Base-by-base conservation (phyloP, 2,888 invertebrate species). In the Cephus pulcher region DNA sequence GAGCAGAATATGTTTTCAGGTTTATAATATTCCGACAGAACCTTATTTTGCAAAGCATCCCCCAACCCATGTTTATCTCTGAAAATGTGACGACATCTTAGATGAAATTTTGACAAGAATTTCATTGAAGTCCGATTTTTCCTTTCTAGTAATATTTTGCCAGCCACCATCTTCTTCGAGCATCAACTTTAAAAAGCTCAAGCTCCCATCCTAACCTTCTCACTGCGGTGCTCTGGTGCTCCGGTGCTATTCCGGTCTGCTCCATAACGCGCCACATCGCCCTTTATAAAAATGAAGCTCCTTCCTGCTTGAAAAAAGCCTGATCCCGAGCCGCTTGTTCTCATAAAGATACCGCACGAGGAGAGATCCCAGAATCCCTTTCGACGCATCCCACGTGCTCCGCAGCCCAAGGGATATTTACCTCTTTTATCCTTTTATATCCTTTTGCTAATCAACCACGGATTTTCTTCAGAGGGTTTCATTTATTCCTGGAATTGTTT, bases 71-170 rank as follows among this genome's bases (percentile, higher is more conserved):
- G 56, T 23, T 23, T 23, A 56, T 9, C 56, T 56, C 23, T 23
- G 23, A 56, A 56, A 23, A 23, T 23, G 9, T 56, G 9, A 9
- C 2, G 80, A 75, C 76, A 76, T 73, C 68, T 34, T 40, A 70
- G 75, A 78, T 35, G 79, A 80, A 80, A 84, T 81, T 82, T 83
- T 77, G 70, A 40, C 40, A 77, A 80, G 76, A 82, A 81, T 79
- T 80, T 80, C 75, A 81, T 80, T 83, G 78, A 78, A 34, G 71
- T 69, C 40, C 70, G 71, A 75, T 34, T 30, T 1, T 56, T 73
- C 23, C 34, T 71, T 32, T 34, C 71, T 23, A 71, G 9, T 23
- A 32, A 32, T 34, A 33, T 34, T 34, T 56, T 56, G 0, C 33
- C 33, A 71, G 11, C 12, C 15, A 12, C 12, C 71, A 12, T 34